Evolutionary conservation across 1,140 invertebrate genomes (phyloP), one percentile per base, ranked within the genome.

Genomic region (Trichomalopsis sarcophagae): DNA sequence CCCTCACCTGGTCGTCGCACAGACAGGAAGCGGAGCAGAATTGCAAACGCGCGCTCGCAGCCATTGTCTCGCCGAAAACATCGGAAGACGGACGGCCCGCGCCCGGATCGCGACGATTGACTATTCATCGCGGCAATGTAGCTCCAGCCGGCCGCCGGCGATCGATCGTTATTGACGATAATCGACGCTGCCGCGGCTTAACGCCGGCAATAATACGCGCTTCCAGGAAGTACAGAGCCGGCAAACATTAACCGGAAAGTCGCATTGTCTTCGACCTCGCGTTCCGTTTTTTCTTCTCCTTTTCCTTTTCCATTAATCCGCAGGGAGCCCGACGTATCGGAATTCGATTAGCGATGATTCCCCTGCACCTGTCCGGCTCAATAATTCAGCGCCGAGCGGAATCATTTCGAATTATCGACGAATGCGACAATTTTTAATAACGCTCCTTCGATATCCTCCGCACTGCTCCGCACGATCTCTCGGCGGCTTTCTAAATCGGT

Each of bases 191-290:
- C 0, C 21, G 2, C 23, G 50, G 55, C 33, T 81, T 84, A 73
- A 84, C 75, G 66, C 4, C 4, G 84, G 73, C 78, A 85, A 81
- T 85, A 85, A 85, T 50, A 81, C 76, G 5, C 71, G 78, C 84
- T 85, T 85, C 84, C 84, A 85, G 84, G 84, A 85, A 85, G 84
- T 81, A n/a, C n/a, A 13, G 17, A 71, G 30, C 23, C 33, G 33
- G 23, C 77, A 85, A 85, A 85, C 84, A 81, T 81, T 85, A 85
- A 69, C 84, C 84, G 78, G 84, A 81, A 85, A 81, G 81, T 66
- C 40, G 44, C 78, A 85, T 85, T 85, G 84, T 85, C 68, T 79
- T 13, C 7, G 36, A 0, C 9, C 33, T 36, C 2, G 33, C 33
- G 33, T n/a, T n/a, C n/a, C n/a, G n/a, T n/a, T n/a, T n/a, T n/a